Conservation (phyloP, 30 jellyfish, hydroid and myxozoan genomes). For the Nemopilema nomurai region DNA sequence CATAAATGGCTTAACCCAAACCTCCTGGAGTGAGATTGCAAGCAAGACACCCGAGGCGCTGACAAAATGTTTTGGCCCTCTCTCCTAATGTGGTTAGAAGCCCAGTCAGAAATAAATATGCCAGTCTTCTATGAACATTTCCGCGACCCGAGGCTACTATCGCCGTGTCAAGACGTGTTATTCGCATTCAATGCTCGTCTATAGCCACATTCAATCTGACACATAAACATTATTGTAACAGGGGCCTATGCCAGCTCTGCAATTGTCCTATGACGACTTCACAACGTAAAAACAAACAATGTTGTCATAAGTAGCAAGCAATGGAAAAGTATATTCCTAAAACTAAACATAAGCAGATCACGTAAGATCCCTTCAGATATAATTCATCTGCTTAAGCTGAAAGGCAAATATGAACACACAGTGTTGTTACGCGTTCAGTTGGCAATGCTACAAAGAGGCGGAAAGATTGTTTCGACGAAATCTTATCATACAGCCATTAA, state of each 20-base stretch:
- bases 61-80: too few species aligned
- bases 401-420: not conserved
- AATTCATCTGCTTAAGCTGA: not conserved
- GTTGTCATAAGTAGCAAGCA: not conserved
- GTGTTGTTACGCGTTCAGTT: not conserved
- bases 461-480: constrained; percentile 3
- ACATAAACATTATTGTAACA: not conserved
- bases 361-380: not conserved
- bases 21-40: not conserved
- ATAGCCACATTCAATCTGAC: not conserved
- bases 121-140: too few species aligned
- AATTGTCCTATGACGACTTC: not conserved
- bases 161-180: too few species aligned
- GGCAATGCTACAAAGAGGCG: not conserved
- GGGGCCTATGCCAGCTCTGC: not conserved
- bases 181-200: not conserved
- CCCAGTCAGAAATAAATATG: too few species aligned
- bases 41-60: too few species aligned
- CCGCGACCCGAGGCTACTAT: too few species aligned
- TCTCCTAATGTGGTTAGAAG: too few species aligned
- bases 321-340: not conserved
- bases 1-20: not conserved
- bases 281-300: not conserved
- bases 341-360: not conserved
- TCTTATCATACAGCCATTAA: constrained; percentile 6